Evolutionary conservation across 1,140 invertebrate genomes (phyloP).

Genomic region (Onthophagus taurus): DNA sequence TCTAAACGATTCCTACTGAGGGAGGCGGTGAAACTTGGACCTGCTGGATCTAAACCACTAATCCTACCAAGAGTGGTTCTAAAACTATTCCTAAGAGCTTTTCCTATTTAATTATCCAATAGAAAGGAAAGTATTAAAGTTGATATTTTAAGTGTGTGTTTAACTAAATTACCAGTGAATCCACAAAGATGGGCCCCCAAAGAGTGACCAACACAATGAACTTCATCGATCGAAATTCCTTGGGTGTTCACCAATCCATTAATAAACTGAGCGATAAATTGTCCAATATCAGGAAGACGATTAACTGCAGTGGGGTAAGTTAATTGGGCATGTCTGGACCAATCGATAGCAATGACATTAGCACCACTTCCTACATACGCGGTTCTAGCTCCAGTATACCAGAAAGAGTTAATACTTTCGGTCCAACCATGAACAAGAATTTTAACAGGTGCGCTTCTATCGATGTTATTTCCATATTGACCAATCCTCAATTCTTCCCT

Average conservation of each 20-base stretch:
- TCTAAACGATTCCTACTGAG: slow-evolving; percentile 1
- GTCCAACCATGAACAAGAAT: slow-evolving; percentile 10
- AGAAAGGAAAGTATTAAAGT: too few relatives aligned
- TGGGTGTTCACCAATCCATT: neutral
- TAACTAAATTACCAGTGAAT: slow-evolving; percentile 4
- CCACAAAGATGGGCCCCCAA: slow-evolving; percentile 37
- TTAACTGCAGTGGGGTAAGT: neutral
- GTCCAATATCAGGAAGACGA: neutral
- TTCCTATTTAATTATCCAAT: too few relatives aligned
- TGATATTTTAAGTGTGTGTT: too few relatives aligned
- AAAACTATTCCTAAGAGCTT: neutral
- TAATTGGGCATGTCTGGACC: slow-evolving; percentile 1
- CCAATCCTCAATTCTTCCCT: slow-evolving; percentile 1
- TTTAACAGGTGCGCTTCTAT: neutral
- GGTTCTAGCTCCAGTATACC: neutral
- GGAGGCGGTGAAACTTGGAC: slow-evolving; percentile 1
- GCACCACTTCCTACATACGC: neutral
- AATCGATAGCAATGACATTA: slow-evolving; percentile 13
- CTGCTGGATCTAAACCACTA: slow-evolving; percentile 14
- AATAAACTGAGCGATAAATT: slow-evolving; percentile 8
- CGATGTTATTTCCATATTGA: slow-evolving; percentile 6
- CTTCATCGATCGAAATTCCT: slow-evolving; percentile 15
- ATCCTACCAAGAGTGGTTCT: slow-evolving; percentile 9
- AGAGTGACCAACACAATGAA: slow-evolving; percentile 34
- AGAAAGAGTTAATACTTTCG: slow-evolving; percentile 3